Base-by-base conservation (phyloP, 2,113 vertebrate genomes). In the Serinus canaria region DNA sequence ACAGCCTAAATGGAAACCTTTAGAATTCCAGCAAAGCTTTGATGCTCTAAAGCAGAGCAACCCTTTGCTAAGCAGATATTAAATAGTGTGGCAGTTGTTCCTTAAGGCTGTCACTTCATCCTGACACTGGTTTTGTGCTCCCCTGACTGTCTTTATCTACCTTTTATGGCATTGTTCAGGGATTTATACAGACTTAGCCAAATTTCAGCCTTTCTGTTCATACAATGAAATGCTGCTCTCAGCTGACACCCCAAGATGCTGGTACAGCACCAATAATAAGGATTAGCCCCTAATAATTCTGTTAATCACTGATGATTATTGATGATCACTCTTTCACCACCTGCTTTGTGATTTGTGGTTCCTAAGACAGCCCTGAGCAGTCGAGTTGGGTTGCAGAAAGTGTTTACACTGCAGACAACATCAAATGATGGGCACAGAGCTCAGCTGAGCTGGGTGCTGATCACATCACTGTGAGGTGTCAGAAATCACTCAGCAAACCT, bases 81-180 rank as follows among this genome's bases (percentile, higher is more conserved):
- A 76, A 62, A 58, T 16, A 2, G 3, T 28, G 46, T 46, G 70
- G 25, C 80, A 89, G 60, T 75, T 25, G 11, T 41, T 63, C 4
- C 0, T 81, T 67, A 64, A 79, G 41, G 35, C 10, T 77, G 24
- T n/a, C 52, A 13, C 28, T 82, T 20, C 3, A 4, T 33, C 33
- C 28, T 69, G 62, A 30, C n/a, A 17, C 66, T 55, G 24, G 52
- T 50, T 78, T 23, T 69, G 49, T 89, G 73, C 66, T 92, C 64
- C 46, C 31, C 53, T 89, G 39, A 31, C 41, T 87, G 44, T 23
- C 24, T 79, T 79, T 64, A n/a, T 21, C 74, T 63, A 1, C 70
- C 31, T 67, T 1, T 21, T 41, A 1, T 0, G 12, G 33, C 21
- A 17, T 87, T 79, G 28, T n/a, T 1, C 27, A 64, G 46, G 49